Base-by-base conservation (phyloP, 2,113 vertebrate genomes). In the Zosterops lateralis region DNA sequence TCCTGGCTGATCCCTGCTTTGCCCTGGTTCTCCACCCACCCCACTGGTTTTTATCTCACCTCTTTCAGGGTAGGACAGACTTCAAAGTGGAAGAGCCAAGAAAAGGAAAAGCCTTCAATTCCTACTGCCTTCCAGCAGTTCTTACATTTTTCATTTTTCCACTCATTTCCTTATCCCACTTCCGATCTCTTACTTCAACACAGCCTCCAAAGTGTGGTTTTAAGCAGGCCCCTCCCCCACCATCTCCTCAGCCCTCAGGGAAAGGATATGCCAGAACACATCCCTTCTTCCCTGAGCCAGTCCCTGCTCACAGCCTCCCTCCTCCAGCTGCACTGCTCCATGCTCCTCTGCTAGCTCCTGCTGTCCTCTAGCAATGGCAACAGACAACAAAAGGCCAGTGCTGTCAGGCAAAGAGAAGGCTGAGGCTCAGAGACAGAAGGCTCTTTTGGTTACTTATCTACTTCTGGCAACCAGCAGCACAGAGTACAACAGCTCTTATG, bases 101-200 rank as follows among this genome's bases (percentile, higher is more conserved):
- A 54, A 80, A 32, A 57, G 82, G 78, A 75, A 88, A 62, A 60
- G 2, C 47, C 45, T 81, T 75, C 31, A 64, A 65, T 45, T 78
- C 70, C 56, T 61, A 24, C 31, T 75, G 80, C 80, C 86, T 94
- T 45, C n/a, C 50, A 90, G 84, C 66, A 90, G 58, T 32, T 87
- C 70, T 61, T 65, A 32, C 22, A 25, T 84, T 85, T 68, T 87
- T 72, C 48, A 82, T 89, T 94, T 91, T 71, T 82, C 73, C 86
- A 88, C 61, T 72, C 84, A 57, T 65, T 94, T 92, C 66, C 77
- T 90, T 94, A 96, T 93, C 80, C 70, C 65, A 50, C 36, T 77
- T 95, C 94, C 28, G 0, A 93, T 81, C 92, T 92, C 80, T 18
- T n/a, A 25, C 76, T 93, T 65, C 86, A 76, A 65, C 50, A n/a